phyloP scores from a whole-genome alignment of 2,888 invertebrate genomes.

The Chironomus riparius region DNA sequence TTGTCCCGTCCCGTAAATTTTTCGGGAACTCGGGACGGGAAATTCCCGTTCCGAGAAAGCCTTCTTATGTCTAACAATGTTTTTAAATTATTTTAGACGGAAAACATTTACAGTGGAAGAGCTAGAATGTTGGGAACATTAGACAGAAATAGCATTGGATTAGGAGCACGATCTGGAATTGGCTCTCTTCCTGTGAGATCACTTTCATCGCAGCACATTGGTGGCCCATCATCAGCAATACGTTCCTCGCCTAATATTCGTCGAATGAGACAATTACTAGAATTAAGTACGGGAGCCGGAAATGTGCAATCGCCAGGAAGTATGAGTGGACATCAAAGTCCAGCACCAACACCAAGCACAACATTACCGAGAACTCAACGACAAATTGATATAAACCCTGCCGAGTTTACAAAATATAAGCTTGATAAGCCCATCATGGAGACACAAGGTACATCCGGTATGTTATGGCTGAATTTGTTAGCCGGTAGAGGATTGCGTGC shows the following conservation, averaged over 20 bases:
- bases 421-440: slow-evolving; percentile 61
- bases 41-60: no score
- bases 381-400: slow-evolving; percentile 81
- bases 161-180: slow-evolving; percentile 46
- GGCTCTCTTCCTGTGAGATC: slow-evolving; percentile 63
- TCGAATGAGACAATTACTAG: slow-evolving; percentile 70
- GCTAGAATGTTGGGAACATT: slow-evolving; percentile 59
- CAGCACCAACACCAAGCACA: slow-evolving; percentile 68
- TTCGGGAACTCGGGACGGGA: no score
- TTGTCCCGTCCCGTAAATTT: no score
- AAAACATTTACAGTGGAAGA: slow-evolving; percentile 53
- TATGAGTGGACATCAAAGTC: slow-evolving; percentile 53
- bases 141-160: slow-evolving; percentile 53
- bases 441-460: slow-evolving; percentile 65
- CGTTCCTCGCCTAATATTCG: slow-evolving; percentile 67
- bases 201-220: slow-evolving; percentile 63
- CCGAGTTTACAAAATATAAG: slow-evolving; percentile 86
- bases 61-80: slow-evolving; percentile 27
- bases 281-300: slow-evolving; percentile 47
- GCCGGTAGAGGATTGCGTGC: slow-evolving; percentile 80
- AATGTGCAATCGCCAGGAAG: slow-evolving; percentile 32
- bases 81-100: slow-evolving; percentile 34
- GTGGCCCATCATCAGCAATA: slow-evolving; percentile 43
- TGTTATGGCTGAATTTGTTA: slow-evolving; percentile 82
- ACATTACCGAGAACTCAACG: slow-evolving; percentile 63